A percentile compares a stretch with the other conserved stretches of the same genome.
Evolutionary conservation across 2,888 invertebrate species (phyloP).

Genomic region (Athalia cordata): DNA sequence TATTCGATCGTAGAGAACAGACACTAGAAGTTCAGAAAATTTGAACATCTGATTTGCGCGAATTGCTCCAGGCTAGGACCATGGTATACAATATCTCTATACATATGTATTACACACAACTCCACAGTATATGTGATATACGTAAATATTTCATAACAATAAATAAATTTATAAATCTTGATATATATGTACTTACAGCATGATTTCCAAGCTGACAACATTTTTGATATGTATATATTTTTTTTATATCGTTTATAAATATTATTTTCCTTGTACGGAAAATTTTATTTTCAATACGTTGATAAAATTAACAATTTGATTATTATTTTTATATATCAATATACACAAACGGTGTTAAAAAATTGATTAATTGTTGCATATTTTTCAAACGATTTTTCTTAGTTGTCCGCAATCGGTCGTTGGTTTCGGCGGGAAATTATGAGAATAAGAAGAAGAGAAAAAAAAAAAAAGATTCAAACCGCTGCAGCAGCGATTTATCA

Average conservation of each 20-base stretch:
- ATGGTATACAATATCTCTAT: too few relatives aligned
- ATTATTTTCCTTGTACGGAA: too few relatives aligned
- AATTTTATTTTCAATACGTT: too few relatives aligned
- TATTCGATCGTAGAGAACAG: too few relatives aligned
- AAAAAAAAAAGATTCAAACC: neutral
- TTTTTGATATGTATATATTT: slow-evolving; percentile 45
- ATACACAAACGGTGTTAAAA: neutral
- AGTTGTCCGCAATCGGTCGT: too few relatives aligned
- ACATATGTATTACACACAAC: too few relatives aligned
- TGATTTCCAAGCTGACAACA: slow-evolving; percentile 56
- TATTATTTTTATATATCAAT: neutral
- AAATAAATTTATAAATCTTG: neutral
- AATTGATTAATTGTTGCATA: too few relatives aligned
- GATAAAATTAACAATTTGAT: neutral
- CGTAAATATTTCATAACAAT: neutral
- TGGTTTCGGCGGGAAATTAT: too few relatives aligned
- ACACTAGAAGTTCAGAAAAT: too few relatives aligned
- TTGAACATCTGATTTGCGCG: too few relatives aligned
- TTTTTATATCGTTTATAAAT: neutral
- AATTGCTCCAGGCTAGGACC: too few relatives aligned
- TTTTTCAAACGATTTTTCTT: neutral
- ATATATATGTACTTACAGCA: slow-evolving; percentile 61
- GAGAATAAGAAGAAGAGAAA: neutral
- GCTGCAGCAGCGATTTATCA: neutral
- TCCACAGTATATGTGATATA: too few relatives aligned